A percentile compares a stretch with the other conserved stretches of the same genome.
phyloP scores from a whole-genome alignment of 2,797 vertebrate species.

The Protosalanx chinensis region DNA sequence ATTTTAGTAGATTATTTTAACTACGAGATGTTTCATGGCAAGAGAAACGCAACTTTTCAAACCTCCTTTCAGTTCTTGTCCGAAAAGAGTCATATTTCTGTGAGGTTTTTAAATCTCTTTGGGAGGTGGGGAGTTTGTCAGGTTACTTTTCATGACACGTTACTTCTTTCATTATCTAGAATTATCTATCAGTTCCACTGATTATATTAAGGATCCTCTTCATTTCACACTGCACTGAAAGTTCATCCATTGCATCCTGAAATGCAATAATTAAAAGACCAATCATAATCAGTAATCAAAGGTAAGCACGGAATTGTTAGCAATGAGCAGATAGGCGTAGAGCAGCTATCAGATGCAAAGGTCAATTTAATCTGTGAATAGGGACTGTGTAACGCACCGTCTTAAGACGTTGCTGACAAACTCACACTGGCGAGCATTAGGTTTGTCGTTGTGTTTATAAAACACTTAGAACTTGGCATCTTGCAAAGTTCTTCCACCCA shows the following conservation, averaged over 20 bases:
- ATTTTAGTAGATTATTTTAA: background rate
- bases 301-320: background rate
- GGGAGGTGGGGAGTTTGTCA: too few species aligned
- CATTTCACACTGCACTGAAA: too few species aligned
- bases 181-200: too few species aligned
- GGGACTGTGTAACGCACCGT: background rate
- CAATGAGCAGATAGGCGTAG: background rate
- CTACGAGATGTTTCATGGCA: background rate
- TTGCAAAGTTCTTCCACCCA: background rate
- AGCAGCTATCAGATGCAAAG: background rate
- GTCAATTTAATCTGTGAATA: background rate
- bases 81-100: too few species aligned
- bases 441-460: conserved; percentile 1
- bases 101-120: too few species aligned
- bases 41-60: background rate
- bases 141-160: too few species aligned
- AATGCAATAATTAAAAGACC: too few species aligned
- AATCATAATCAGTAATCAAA: background rate
- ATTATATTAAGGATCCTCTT: too few species aligned
- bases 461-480: background rate
- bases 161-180: too few species aligned
- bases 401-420: background rate
- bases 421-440: conserved; percentile 1
- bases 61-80: too few species aligned
- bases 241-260: too few species aligned